These are phyloP conservation scores for Steinernema carpocapsae DNA, from an alignment of 2,888 invertebrate species.

Conservation along the genomic window DNA sequence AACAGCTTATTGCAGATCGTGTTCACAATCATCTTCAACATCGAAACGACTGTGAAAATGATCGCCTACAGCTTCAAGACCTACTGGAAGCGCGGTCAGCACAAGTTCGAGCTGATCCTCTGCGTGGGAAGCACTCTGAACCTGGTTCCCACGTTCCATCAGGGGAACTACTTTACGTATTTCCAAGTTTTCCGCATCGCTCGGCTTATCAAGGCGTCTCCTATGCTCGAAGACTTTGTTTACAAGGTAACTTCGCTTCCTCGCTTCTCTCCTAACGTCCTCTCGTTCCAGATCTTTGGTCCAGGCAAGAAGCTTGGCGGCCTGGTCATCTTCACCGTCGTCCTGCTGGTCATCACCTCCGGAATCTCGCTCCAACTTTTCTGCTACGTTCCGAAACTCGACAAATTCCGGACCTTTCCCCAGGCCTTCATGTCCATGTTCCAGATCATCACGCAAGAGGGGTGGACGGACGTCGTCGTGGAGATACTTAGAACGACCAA, in stretches of 20 bases:
- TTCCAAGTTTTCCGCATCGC: slow-evolving; percentile 79
- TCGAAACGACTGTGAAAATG: slow-evolving; percentile 94
- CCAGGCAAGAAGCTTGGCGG: slow-evolving; percentile 94
- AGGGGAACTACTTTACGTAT: slow-evolving; percentile 85
- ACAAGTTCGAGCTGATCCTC: slow-evolving; percentile 84
- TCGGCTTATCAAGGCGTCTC: slow-evolving; percentile 94
- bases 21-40: slow-evolving; percentile 89
- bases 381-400: slow-evolving; percentile 89
- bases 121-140: slow-evolving; percentile 90
- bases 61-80: slow-evolving; percentile 84
- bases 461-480: slow-evolving; percentile 99
- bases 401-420: slow-evolving; percentile 96
- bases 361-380: slow-evolving; percentile 99
- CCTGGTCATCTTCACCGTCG: slow-evolving; percentile 97
- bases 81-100: slow-evolving; percentile 51
- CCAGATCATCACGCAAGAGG: slow-evolving; percentile 99
- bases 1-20: too few relatives aligned
- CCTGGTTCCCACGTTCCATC: slow-evolving; percentile 83
- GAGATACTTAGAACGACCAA: slow-evolving; percentile 81
- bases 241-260: slow-evolving; percentile 72
- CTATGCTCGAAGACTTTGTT: slow-evolving; percentile 92
- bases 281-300: slow-evolving; percentile 76
- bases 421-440: slow-evolving; percentile 99
- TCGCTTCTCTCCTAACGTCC: neutral
- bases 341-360: slow-evolving; percentile 94